A percentile compares a stretch with the other conserved stretches of the same genome.
These are phyloP conservation scores for Neostethus bicornis DNA, from an alignment of 2,797 vertebrate species.

Conservation along the genomic window DNA sequence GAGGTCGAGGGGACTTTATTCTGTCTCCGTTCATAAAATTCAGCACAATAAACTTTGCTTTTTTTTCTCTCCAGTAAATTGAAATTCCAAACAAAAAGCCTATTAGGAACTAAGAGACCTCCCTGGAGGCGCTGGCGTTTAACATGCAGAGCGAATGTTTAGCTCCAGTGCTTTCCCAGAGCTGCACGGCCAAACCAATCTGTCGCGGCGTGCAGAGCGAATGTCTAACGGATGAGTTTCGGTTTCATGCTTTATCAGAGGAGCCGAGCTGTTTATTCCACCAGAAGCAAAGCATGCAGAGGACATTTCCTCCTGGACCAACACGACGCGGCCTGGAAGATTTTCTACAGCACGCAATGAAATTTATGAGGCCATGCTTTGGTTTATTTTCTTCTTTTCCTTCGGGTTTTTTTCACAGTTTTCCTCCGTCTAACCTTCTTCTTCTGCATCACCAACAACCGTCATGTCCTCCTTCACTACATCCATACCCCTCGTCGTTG, in stretches of 20 bases:
- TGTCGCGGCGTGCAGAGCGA: constrained; percentile 53
- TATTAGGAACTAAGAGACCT: constrained; percentile 67
- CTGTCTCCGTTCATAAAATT: constrained; percentile 63
- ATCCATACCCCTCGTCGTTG: too few species aligned
- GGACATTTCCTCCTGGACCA: constrained; percentile 50
- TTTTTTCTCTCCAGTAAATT: constrained; percentile 49
- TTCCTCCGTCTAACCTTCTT: too few species aligned
- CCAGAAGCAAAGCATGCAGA: constrained; percentile 51
- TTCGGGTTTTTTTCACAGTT: too few species aligned
- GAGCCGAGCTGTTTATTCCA: constrained; percentile 64
- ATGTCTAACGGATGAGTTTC: constrained; percentile 64
- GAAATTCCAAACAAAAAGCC: constrained; percentile 73
- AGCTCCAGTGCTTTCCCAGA: constrained; percentile 52
- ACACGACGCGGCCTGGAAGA: constrained; percentile 37
- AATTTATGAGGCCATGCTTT: constrained; percentile 31
- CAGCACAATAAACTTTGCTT: constrained; percentile 52
- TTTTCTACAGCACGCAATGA: constrained; percentile 42
- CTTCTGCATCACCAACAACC: too few species aligned
- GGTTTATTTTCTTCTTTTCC: too few species aligned
- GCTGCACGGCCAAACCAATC: constrained; percentile 64
- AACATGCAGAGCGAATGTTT: constrained; percentile 67
- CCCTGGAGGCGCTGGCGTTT: constrained; percentile 66
- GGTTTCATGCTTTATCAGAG: constrained; percentile 72
- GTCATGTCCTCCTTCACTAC: too few species aligned
- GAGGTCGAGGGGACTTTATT: constrained; percentile 38